Base-by-base conservation (phyloP, 2,888 invertebrate species). In the Endotricha flammealis region DNA sequence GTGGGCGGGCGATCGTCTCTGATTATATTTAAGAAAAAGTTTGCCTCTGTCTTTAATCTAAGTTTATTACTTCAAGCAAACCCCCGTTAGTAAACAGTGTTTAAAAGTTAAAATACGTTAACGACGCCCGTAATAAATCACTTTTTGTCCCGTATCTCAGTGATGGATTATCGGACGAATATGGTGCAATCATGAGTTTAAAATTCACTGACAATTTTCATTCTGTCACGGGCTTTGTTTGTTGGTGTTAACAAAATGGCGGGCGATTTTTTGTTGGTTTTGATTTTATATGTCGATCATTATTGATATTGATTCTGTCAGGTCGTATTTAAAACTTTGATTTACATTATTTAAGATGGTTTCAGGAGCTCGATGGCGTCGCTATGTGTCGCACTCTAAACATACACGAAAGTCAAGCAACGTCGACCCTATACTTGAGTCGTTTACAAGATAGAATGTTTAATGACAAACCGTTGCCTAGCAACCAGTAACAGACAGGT, bases 91-190 rank as follows among this genome's bases (percentile, higher is more conserved):
- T 36, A 29, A 8, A 16, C 8, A 16, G 42, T 53, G 55, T 67
- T 64, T 61, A 64, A 64, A 65, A 70, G 65, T 67, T 66, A 48
- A 72, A 74, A 67, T 54, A n/a, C 56, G 53, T 55, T 50, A 65
- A 54, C 60, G 56, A 59, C 47, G 46, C 24, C 23, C 12, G 54
- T 50, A 53, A 73, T 74, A 72, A 74, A 76, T 77, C 70, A 73
- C 62, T 63, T 69, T 63, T 58, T 50, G 53, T 50, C 44, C 46
- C 48, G 55, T 71, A 73, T 72, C 76, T 69, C 60, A 49, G 56
- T 75, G 74, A 77, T 75, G 66, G 73, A 76, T 75, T 69, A 69
- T 71, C 60, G 48, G 46, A 34, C 34, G 52, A 57, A 56, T 57
- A 51, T 51, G 54, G 48, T 48, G 60, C 64, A 64, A 69, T 71